Conservation (phyloP, 1,140 invertebrate species). For the Sitobion miscanthi region DNA sequence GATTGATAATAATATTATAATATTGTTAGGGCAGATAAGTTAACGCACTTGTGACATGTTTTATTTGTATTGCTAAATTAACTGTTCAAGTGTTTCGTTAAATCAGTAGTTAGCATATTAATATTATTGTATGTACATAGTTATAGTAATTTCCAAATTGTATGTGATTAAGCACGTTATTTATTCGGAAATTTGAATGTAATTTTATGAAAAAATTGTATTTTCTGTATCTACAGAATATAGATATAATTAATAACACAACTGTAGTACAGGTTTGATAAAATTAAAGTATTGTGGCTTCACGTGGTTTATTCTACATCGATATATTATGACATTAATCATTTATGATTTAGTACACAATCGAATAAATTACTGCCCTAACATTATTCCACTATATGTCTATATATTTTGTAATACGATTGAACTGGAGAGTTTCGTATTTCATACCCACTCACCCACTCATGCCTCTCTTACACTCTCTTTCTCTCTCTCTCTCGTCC, state of each 20-base stretch:
- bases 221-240: not conserved
- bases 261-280: not conserved
- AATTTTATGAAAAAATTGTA: not conserved
- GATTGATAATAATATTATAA: slow-evolving; percentile 2
- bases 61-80: not conserved
- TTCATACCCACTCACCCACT: not conserved
- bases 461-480: not conserved
- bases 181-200: not conserved
- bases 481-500: not conserved
- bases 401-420: not conserved
- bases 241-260: not conserved
- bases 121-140: no score
- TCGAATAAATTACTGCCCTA: not conserved
- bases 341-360: no score
- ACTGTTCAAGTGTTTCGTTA: not conserved
- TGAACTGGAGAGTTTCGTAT: not conserved
- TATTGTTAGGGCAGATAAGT: not conserved
- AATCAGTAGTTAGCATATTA: not conserved
- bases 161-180: not conserved
- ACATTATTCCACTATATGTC: not conserved
- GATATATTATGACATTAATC: not conserved
- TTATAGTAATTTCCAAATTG: not conserved
- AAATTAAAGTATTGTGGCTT: not conserved
- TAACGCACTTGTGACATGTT: not conserved
- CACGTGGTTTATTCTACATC: not conserved